Conservation (phyloP, 2,888 invertebrate species). For the Trissolcus japonicus region DNA sequence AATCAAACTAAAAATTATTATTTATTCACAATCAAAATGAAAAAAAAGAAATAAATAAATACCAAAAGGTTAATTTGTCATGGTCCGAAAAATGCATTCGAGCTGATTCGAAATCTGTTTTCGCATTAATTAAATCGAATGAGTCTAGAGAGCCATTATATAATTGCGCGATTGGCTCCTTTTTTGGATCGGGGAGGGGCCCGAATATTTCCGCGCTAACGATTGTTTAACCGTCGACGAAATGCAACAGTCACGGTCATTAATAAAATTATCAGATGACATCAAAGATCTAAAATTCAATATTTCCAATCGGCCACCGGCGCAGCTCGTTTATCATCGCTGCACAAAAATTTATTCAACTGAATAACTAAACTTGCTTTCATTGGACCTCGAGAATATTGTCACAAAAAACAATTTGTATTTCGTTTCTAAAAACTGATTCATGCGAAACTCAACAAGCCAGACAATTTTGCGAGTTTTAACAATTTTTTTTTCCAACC, state of each 20-base stretch:
- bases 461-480: not conserved
- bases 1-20: too few species aligned
- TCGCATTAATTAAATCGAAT: slow-evolving; percentile 46
- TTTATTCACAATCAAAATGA: not conserved
- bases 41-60: not conserved
- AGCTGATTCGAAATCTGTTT: slow-evolving; percentile 25
- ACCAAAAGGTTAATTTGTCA: not conserved
- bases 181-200: slow-evolving; percentile 12
- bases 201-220: slow-evolving; percentile 36
- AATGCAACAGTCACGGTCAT: slow-evolving; percentile 51
- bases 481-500: too few species aligned
- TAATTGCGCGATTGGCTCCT: slow-evolving; percentile 32
- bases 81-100: not conserved
- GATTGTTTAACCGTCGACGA: slow-evolving; percentile 41
- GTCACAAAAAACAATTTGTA: too few species aligned
- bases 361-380: slow-evolving; percentile 3
- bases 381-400: not conserved
- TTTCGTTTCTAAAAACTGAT: not conserved
- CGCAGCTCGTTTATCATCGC: slow-evolving; percentile 38
- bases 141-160: slow-evolving; percentile 29
- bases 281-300: slow-evolving; percentile 50
- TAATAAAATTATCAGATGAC: slow-evolving; percentile 54
- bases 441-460: not conserved
- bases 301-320: slow-evolving; percentile 40
- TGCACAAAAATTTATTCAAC: slow-evolving; percentile 13